Evolutionary conservation across 2,113 vertebrate species (phyloP).

Genomic region (Choloepus hoffmanni): DNA sequence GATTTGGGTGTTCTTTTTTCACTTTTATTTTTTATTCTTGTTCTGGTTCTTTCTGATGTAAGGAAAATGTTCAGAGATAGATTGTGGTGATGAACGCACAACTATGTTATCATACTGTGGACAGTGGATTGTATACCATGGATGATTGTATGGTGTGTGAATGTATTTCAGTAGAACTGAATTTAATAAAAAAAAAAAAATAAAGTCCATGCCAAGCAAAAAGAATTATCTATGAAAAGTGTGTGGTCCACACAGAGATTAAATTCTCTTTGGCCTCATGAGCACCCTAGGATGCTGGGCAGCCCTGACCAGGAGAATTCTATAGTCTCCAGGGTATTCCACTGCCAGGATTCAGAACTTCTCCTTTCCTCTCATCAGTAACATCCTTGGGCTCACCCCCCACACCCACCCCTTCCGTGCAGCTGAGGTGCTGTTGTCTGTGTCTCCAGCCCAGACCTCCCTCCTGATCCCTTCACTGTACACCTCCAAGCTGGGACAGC

Average conservation of each 20-base stretch:
- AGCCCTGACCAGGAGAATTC: neutral
- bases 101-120: too few relatives aligned
- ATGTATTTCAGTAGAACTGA: too few relatives aligned
- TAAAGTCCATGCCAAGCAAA: neutral
- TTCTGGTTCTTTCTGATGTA: too few relatives aligned
- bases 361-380: neutral
- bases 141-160: too few relatives aligned
- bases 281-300: neutral
- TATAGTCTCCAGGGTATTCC: neutral
- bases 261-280: neutral
- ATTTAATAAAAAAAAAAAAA: too few relatives aligned
- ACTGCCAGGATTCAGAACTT: neutral
- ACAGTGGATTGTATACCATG: too few relatives aligned
- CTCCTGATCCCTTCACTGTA: neutral
- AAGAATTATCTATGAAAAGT: neutral
- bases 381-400: neutral
- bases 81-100: too few relatives aligned
- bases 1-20: too few relatives aligned
- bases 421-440: neutral
- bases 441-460: neutral
- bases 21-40: too few relatives aligned
- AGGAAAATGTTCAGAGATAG: too few relatives aligned
- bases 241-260: neutral
- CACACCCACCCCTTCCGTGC: accelerated
- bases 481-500: neutral